These are phyloP conservation scores for Esperia sulphurella DNA, from an alignment of 2,888 invertebrate species.

Conservation along the genomic window DNA sequence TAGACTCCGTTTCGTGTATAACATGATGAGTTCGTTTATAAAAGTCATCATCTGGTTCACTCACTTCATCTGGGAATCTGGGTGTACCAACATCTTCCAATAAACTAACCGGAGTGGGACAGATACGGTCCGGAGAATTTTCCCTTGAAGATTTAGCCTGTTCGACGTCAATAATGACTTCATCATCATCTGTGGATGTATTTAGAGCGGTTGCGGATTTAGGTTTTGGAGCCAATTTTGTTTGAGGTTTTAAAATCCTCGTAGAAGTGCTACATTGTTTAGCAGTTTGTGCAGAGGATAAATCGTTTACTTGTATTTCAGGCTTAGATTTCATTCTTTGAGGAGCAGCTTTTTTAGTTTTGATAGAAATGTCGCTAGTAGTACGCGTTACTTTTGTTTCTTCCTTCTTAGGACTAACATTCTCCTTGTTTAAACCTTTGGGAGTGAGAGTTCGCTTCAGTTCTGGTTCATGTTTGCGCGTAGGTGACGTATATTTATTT, in stretches of 20 bases:
- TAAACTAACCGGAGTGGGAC: constrained; percentile 82
- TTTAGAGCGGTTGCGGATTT: constrained; percentile 74
- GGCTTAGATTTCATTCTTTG: constrained; percentile 70
- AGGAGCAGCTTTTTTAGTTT: constrained; percentile 62
- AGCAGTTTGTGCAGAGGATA: constrained; percentile 40
- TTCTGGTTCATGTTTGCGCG: constrained; percentile 46
- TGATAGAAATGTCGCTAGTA: constrained; percentile 78
- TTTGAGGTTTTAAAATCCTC: constrained; percentile 42
- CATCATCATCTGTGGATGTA: constrained; percentile 75
- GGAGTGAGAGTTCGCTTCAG: constrained; percentile 47
- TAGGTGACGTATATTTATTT: constrained; percentile 24
- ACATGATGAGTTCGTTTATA: constrained; percentile 55
- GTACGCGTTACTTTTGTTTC: constrained; percentile 76
- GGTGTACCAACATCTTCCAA: constrained; percentile 80
- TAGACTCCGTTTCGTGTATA: constrained; percentile 80
- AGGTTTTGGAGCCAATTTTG: constrained; percentile 59
- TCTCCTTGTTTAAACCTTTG: constrained; percentile 52
- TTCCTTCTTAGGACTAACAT: constrained; percentile 54
- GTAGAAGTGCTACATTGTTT: constrained; percentile 32
- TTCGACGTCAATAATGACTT: constrained; percentile 83
- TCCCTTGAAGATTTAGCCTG: constrained; percentile 87
- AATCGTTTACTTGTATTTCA: constrained; percentile 66
- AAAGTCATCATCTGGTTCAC: constrained; percentile 85
- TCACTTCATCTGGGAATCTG: constrained; percentile 86
- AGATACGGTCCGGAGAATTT: constrained; percentile 85